Percentiles rank a stretch among this genome's conserved stretches.
phyloP scores from a whole-genome alignment of 2,888 invertebrate species.

The Hirtodrosophila alboralis region DNA sequence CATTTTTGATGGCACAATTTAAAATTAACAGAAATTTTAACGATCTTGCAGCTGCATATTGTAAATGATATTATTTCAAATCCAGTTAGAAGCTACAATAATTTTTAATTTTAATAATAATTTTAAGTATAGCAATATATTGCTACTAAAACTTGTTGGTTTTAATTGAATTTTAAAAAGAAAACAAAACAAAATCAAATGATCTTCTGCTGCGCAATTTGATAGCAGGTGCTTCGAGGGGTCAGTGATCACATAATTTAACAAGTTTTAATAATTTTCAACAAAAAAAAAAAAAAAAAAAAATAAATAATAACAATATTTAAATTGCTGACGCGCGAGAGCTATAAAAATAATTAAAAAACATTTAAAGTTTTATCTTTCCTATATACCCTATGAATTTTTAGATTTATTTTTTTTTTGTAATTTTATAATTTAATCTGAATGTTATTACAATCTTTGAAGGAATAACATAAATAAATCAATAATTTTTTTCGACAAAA shows the following conservation, averaged over 20 bases:
- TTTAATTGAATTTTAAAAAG: neutral
- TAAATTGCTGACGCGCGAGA: slow-evolving; percentile 16
- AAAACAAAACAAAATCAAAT: neutral
- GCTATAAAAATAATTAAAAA: slow-evolving; percentile 8
- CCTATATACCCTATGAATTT: slow-evolving; percentile 16
- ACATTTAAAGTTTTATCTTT: neutral
- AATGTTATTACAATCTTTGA: no score
- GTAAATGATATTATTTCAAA: no score
- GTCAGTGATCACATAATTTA: slow-evolving; percentile 42
- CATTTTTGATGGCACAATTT: no score
- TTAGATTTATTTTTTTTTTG: no score
- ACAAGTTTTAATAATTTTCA: slow-evolving; percentile 31
- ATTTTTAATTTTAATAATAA: neutral
- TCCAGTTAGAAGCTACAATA: no score
- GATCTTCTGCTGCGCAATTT: slow-evolving; percentile 41
- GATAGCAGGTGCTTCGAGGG: slow-evolving; percentile 15
- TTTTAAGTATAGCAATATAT: neutral
- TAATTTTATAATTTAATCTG: no score
- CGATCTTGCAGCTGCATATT: no score
- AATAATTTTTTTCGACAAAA: no score
- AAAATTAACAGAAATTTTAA: slow-evolving; percentile 1
- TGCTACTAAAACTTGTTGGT: slow-evolving; percentile 13
- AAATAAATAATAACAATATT: no score
- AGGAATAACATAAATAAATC: no score
- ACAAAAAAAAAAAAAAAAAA: slow-evolving; percentile 22